Base-by-base conservation (phyloP, 2,113 vertebrate species). In the Terrapene triunguis region DNA sequence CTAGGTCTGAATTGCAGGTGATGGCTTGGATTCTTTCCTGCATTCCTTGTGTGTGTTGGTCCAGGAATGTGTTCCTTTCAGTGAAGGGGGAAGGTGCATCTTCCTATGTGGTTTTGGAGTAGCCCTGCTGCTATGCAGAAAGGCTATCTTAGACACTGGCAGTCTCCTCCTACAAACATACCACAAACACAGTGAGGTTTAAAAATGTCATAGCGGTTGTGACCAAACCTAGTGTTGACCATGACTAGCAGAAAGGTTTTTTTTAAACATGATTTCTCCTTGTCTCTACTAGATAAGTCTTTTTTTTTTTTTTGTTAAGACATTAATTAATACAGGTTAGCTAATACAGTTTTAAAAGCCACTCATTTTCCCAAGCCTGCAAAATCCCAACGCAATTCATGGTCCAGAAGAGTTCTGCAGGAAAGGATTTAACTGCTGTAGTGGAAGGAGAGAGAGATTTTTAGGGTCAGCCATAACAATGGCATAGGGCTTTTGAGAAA, bases 131-230 rank as follows among this genome's bases (percentile, higher is more conserved):
- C 80, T 90, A 5, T 8, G 35, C 50, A 53, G 81, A 93, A 93
- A 50, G n/a, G 82, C 4, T 47, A 85, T 87, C 87, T 59, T 81
- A 47, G 89, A 54, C 59, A 89, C 54, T 89, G 89, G 74, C 35
- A 85, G 16, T 72, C 4, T 38, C n/a, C 65, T 72, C n/a, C 65
- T 38, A 38, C 27, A 72, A 72, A 4, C 50, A 12, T 59, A 54
- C 47, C 76, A 96, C 86, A 96, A 96, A 94, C 51, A 90, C 50
- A 81, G 87, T 11, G 79, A 93, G 74, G 74, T 50, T 89, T 85
- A 89, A 74, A 69, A 27, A 79, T 80, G 86, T 89, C 74, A 81
- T 25, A 42, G 50, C 50, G 44, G 1, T 38, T 88, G 53, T 89
- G 19, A 9, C 88, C 91, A 94, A 93, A 89, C 8, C 47, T 86